Base-by-base conservation (phyloP, 1,140 invertebrate species). In the Papilio glaucus region DNA sequence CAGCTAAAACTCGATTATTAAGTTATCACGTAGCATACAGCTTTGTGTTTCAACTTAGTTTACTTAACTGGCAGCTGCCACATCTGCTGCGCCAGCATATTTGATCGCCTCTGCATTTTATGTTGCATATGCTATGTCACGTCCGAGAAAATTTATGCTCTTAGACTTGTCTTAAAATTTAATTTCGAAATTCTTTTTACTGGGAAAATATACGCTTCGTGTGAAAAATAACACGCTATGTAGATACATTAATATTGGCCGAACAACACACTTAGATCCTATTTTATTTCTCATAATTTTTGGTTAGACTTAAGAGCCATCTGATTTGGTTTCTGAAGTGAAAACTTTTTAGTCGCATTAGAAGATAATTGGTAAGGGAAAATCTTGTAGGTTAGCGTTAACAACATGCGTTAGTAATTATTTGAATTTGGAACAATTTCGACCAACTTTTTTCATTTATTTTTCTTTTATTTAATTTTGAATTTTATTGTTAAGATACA, bases 61-160 rank as follows among this genome's bases (percentile, higher is more conserved):
- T 33, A 6, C 29, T 33, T 24, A 57, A 26, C 49, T 24, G 49
- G 24, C 21, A 57, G 49, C 49, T 24, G 45, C 6, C 10, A 53
- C n/a, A 49, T 49, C 29, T 33, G 49, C 49, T 24, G 21, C 21
- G 49, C 49, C 0, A 53, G 49, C 21, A 53, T 24, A 53, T 24
- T 24, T 53, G 49, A 24, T 26, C 18, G 45, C 45, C 18, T 15
- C 45, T 3, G 21, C 18, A 53, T 10, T 13, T 24, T 26, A 24
- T 21, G 49, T 53, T 53, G 49, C 49, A 53, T 53, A 24, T 53
- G 49, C 49, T 53, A 18, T 10, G 49, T 53, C 49, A 53, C 49
- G 18, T 53, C 21, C 9, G 8, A 53, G 18, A 24, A 18, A 49
- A 49, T 49, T 53, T 24, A 53, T 53, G 49, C 49, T 53, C 49